phyloP scores from a whole-genome alignment of 2,797 vertebrate genomes.

The Sebastes trivittatus region DNA sequence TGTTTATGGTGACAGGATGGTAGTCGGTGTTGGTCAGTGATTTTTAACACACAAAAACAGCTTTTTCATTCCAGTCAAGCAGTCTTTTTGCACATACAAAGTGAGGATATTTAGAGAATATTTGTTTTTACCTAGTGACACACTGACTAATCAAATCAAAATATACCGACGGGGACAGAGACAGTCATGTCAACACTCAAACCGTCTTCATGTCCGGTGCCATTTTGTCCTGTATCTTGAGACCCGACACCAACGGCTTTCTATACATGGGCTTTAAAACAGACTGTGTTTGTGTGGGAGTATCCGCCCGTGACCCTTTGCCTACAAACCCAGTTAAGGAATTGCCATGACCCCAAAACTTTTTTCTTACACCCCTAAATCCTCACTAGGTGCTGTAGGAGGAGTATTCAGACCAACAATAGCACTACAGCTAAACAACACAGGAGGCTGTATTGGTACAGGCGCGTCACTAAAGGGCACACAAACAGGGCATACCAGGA shows the following conservation, averaged over 20 bases:
- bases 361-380: constrained; percentile 23
- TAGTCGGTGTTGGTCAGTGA: not conserved
- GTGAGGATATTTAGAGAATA: not conserved
- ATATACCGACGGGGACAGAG: constrained; percentile 7
- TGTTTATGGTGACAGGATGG: not conserved
- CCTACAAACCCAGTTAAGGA: constrained; percentile 59
- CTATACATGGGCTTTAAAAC: constrained; percentile 65
- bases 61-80: not conserved
- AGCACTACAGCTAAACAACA: not conserved
- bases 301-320: constrained; percentile 60
- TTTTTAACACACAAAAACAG: not conserved
- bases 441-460: not conserved
- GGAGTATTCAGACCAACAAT: constrained; percentile 2
- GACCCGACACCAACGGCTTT: constrained; percentile 62
- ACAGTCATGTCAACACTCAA: constrained; percentile 27
- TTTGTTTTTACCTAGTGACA: not conserved
- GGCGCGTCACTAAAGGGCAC: not conserved
- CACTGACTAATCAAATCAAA: constrained; percentile 2
- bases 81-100: not conserved
- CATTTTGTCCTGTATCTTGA: constrained; percentile 66
- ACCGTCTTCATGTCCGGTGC: constrained; percentile 35
- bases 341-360: constrained; percentile 32
- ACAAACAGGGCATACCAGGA: constrained; percentile 17
- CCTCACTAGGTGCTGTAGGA: constrained; percentile 3
- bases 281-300: constrained; percentile 44